Base-by-base conservation (phyloP, 2,113 vertebrate species). In the Nibea coibor region DNA sequence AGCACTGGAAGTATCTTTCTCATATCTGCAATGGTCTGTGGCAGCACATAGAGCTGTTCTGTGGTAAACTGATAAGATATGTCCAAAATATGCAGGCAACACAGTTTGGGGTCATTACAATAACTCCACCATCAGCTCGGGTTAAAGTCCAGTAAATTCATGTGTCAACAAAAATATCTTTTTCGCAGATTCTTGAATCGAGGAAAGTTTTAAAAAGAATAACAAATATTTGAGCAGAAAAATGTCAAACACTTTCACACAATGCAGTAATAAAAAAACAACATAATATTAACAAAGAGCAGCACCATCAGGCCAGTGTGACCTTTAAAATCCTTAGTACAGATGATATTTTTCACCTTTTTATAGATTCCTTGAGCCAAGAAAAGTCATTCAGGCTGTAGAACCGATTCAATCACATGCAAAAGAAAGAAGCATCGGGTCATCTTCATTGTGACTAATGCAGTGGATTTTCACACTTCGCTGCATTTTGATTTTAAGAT, bases 21-120 rank as follows among this genome's bases (percentile, higher is more conserved):
- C 35, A 50, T 61, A 20, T 71, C 16, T 72, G 67, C 77, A 53
- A 4, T 61, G 26, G 17, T 51, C 69, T 57, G 45, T 58, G 71
- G 64, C 68, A 42, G 47, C 17, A 76, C 64, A 10, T 4, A 4
- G 43, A 64, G 39, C 14, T 24, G 62, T 67, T 84, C 56, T 4
- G 9, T 62, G 56, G 14, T 10, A 57, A 31, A 59, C 19, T 31
- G 54, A 68, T 58, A 67, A 71, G 48, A 56, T 8, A 68, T 48
- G 26, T 19, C 31, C 10, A 72, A 45, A 35, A 45, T 51, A 45
- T 39, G 51, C 47, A 58, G 10, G 22, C 19, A 58, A 22, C 51
- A 58, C 63, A 26, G 35, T 35, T 42, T 51, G 10, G 12, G 50
- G 9, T 68, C 10, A 48, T 56, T 54, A 31, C 61, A 72, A 15